Percentiles rank a stretch among this genome's conserved stretches.
Conservation (phyloP, 2,888 invertebrate genomes). For the Platerodrilus igneus region DNA sequence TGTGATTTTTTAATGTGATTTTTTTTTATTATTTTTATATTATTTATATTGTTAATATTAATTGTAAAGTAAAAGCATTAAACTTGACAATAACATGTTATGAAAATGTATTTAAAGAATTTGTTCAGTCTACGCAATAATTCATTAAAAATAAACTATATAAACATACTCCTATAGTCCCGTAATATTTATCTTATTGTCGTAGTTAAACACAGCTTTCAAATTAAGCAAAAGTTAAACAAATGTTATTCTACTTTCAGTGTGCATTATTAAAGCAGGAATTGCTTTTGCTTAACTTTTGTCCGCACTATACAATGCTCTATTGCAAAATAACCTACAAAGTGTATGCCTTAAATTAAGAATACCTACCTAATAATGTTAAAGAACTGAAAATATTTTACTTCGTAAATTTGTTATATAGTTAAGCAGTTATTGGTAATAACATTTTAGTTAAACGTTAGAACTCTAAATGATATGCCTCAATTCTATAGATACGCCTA, state of each 20-base stretch:
- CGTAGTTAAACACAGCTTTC: conserved; percentile 25
- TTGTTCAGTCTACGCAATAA: conserved; percentile 24
- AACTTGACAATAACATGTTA: conserved; percentile 23
- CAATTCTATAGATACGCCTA: too few species aligned
- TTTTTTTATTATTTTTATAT: conserved; percentile 9
- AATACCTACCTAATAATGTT: conserved; percentile 24
- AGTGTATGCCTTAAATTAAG: conserved; percentile 26
- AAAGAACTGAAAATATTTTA: conserved; percentile 16
- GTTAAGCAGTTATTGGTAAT: too few species aligned
- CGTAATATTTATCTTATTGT: conserved; percentile 24
- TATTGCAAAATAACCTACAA: conserved; percentile 26
- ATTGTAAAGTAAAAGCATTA: conserved; percentile 21
- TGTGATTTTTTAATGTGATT: conserved; percentile 19
- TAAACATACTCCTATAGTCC: conserved; percentile 21
- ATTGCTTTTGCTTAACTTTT: conserved; percentile 14
- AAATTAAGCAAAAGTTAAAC: conserved; percentile 17
- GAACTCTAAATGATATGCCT: too few species aligned
- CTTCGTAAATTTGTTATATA: too few species aligned
- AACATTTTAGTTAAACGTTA: too few species aligned
- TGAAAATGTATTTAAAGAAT: conserved; percentile 20
- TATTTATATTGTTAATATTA: conserved; percentile 11
- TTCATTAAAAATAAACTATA: conserved; percentile 19
- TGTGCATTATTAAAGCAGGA: conserved; percentile 7
- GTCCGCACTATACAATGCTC: conserved; percentile 21
- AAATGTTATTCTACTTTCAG: conserved; percentile 7